Evolutionary conservation across 2,888 invertebrate genomes (phyloP), one percentile per base, ranked within the genome.

Genomic region (Piscicola geometra): DNA sequence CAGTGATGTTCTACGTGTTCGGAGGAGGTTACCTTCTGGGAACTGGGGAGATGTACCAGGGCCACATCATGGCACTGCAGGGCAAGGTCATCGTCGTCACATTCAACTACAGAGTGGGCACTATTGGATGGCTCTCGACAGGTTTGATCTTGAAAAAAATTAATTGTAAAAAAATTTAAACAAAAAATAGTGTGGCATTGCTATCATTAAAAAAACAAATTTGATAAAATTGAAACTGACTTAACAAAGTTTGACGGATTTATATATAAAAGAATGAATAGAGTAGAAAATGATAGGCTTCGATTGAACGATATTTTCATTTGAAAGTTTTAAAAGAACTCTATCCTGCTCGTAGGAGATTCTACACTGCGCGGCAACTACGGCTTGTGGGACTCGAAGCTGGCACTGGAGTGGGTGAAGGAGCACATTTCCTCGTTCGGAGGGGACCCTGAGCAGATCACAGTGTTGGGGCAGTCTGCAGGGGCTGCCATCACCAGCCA

Each of bases 311-410:
- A n/a, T n/a, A n/a, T n/a, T n/a, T n/a, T n/a, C n/a, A n/a, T n/a
- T n/a, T n/a, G n/a, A n/a, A n/a, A n/a, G n/a, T n/a, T n/a, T n/a
- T n/a, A n/a, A n/a, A 41, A 41, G 15, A 28, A 21, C 5, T 28
- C 41, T 25, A 15, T 77, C 25, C 30, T 71, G 50, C 52, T 70
- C 18, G 70, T 75, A 56, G 77, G 76, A 18, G 77, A 77, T 67
- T 74, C 73, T 21, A 28, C 25, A 3, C n/a, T 71, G 41, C 77
- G 90, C 0, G 90, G 90, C 25, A 90, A 90, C 83, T 89, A 89
- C 86, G 88, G 88, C 0, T 82, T 89, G 56, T 82, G 86, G 33
- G 89, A 89, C 81, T 84, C 87, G 68, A 79, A 87, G 0, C 76
- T 87, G 67, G 88, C 88, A 0, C 80, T 89, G 32, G 80, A 87